phyloP scores from a whole-genome alignment of 2,113 vertebrate genomes.

The Pygoscelis antarcticus region DNA sequence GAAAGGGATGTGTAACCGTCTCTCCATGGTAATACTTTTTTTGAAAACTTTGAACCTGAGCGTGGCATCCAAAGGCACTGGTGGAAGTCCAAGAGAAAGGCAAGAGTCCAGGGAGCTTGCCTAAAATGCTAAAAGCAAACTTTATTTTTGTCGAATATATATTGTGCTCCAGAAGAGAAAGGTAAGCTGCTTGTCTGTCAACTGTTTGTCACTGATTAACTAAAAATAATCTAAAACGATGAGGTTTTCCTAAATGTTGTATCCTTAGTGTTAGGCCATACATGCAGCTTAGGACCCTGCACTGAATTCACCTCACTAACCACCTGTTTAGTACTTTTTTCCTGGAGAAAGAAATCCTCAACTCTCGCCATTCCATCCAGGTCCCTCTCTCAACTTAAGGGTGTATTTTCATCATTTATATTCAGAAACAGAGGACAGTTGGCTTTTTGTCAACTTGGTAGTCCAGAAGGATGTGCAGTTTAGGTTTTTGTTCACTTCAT shows the following conservation, averaged over 20 bases:
- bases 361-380: neutral
- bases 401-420: neutral
- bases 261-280: neutral
- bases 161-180: neutral
- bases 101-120: neutral
- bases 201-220: neutral
- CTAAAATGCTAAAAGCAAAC: neutral
- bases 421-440: slow-evolving; percentile 4
- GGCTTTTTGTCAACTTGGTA: neutral
- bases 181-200: neutral
- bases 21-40: neutral
- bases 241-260: neutral
- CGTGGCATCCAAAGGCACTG: neutral
- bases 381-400: neutral
- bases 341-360: neutral
- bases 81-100: neutral
- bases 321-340: neutral
- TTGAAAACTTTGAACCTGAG: neutral
- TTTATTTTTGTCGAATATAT: neutral
- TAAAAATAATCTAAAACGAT: neutral
- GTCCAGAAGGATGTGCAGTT: neutral
- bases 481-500: neutral
- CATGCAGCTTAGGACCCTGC: neutral
- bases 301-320: neutral
- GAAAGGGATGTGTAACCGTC: neutral